phyloP scores from a whole-genome alignment of 2,888 invertebrate genomes.

The Sussaba pulchella region DNA sequence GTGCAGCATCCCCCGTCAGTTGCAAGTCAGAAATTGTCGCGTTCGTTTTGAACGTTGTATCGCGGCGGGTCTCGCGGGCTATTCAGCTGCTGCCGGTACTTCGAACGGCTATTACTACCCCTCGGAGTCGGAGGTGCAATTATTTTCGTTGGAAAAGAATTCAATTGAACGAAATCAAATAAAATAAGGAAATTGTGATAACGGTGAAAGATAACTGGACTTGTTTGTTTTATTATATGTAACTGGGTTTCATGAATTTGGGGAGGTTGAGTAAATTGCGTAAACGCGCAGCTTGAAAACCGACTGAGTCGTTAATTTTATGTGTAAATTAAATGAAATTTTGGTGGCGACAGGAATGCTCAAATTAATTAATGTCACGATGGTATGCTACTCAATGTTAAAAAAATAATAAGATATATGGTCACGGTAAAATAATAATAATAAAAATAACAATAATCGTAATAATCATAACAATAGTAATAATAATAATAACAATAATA shows the following conservation, averaged over 20 bases:
- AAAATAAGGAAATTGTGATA: neutral
- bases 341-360: neutral
- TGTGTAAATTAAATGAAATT: neutral
- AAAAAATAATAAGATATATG: neutral
- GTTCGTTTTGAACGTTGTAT: slow-evolving; percentile 71
- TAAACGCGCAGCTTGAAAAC: neutral
- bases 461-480: neutral
- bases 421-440: too few species aligned
- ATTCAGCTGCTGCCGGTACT: slow-evolving; percentile 25
- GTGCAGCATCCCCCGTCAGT: slow-evolving; percentile 83
- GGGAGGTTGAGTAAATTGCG: neutral
- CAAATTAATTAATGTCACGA: neutral
- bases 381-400: neutral
- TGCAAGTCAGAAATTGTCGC: slow-evolving; percentile 82
- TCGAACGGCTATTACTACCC: neutral
- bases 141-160: neutral
- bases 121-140: neutral
- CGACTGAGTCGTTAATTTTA: neutral
- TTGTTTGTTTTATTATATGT: neutral
- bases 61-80: slow-evolving; percentile 33
- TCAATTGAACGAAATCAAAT: neutral
- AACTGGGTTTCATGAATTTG: neutral
- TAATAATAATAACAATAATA: slow-evolving; percentile 4
- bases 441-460: neutral
- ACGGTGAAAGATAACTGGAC: too few species aligned